phyloP scores from a whole-genome alignment of 2,113 vertebrate genomes.

The Chaetura pelagica region DNA sequence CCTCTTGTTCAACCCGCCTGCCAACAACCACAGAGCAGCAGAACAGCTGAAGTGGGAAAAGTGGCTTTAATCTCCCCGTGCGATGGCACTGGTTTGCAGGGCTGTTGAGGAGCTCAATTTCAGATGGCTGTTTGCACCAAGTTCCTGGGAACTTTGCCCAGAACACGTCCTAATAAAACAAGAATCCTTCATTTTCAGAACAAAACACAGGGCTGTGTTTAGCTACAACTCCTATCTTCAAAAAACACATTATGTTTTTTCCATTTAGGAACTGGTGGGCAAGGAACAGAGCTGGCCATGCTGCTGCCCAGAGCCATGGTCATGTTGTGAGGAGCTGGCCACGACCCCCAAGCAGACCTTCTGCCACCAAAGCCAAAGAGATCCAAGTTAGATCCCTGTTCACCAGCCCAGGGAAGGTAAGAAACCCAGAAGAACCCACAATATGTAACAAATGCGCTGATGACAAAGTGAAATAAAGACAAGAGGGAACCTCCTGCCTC shows the following conservation, averaged over 20 bases:
- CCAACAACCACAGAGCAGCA: background rate
- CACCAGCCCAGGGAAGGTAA: background rate
- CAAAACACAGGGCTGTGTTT: background rate
- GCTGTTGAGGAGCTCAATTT: background rate
- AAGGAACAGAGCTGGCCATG: rapidly evolving
- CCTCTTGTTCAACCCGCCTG: background rate
- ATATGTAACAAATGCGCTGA: background rate
- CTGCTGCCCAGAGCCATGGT: background rate
- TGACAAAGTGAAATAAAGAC: background rate
- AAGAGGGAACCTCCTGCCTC: background rate
- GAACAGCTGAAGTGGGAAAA: background rate
- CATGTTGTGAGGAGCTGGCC: rapidly evolving
- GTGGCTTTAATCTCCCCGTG: background rate
- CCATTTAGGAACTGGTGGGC: background rate
- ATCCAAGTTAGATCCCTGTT: background rate
- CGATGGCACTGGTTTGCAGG: background rate
- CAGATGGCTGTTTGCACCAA: background rate
- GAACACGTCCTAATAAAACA: background rate
- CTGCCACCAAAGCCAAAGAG: background rate
- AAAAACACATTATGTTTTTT: background rate
- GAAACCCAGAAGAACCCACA: background rate
- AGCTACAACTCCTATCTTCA: background rate
- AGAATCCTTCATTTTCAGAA: background rate
- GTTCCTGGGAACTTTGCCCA: background rate
- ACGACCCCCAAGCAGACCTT: rapidly evolving